phyloP scores from a whole-genome alignment of 2,113 vertebrate species.

The Oncorhynchus mykiss region DNA sequence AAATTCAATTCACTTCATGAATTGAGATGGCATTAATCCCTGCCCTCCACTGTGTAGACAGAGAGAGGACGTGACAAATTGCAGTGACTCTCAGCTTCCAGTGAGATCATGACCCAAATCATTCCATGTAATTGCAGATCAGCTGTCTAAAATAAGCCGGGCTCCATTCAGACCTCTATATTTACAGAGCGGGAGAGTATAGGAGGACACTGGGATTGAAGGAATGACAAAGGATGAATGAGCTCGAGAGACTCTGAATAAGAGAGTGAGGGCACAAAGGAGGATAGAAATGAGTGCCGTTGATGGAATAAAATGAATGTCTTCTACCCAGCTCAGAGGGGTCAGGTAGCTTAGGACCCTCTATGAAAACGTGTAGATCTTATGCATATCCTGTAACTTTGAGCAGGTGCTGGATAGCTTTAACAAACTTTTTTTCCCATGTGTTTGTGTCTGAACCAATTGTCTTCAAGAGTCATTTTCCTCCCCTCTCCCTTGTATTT shows the following conservation, averaged over 20 bases:
- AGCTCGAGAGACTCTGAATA: constrained; percentile 21
- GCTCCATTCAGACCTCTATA: constrained; percentile 52
- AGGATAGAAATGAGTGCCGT: constrained; percentile 36
- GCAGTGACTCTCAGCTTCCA: constrained; percentile 16
- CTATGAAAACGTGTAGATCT: no score
- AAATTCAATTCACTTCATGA: no score
- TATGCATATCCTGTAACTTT: constrained; percentile 1
- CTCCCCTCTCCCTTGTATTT: background rate
- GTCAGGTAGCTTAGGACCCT: background rate
- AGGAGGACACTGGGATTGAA: constrained; percentile 42
- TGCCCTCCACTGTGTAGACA: background rate
- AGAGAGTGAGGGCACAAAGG: constrained; percentile 19
- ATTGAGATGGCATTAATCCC: background rate
- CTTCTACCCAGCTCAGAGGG: background rate
- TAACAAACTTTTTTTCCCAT: background rate
- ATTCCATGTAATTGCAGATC: constrained; percentile 49
- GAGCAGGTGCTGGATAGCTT: background rate
- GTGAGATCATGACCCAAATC: constrained; percentile 53
- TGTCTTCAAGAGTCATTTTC: background rate
- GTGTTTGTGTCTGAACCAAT: background rate
- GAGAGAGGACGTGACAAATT: constrained; percentile 15
- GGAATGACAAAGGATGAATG: constrained; percentile 35
- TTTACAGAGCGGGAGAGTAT: constrained; percentile 58
- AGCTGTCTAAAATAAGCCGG: constrained; percentile 64
- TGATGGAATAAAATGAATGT: background rate